These are phyloP conservation scores for Andrena hattorfiana DNA, from an alignment of 2,888 invertebrate species.

Conservation along the genomic window DNA sequence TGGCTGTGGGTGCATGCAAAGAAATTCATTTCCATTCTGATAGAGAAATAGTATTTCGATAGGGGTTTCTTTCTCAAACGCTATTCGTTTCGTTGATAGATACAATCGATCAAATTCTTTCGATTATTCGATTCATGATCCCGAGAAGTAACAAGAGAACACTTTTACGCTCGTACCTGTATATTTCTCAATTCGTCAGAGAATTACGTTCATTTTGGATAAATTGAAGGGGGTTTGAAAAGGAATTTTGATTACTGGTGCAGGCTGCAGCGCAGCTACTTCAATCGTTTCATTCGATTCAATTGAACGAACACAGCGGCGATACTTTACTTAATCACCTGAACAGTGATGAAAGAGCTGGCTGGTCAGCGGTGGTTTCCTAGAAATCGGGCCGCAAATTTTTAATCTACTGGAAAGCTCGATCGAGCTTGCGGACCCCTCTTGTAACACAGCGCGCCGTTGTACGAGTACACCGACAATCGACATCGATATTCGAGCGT, in stretches of 20 bases:
- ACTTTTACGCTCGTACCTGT: background rate
- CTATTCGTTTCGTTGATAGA: conserved; percentile 19
- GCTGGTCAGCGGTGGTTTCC: background rate
- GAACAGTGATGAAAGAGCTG: conserved; percentile 10
- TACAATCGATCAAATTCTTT: conserved; percentile 19
- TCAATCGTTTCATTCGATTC: conserved; percentile 7
- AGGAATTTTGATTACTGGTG: background rate
- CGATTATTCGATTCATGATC: background rate
- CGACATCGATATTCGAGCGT: background rate
- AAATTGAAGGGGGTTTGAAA: background rate
- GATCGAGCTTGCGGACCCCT: background rate
- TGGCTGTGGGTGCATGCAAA: background rate
- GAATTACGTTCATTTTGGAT: background rate
- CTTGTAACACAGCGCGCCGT: conserved; percentile 3
- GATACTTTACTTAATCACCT: conserved; percentile 6
- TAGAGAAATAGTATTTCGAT: conserved; percentile 29
- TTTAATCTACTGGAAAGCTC: conserved; percentile 26
- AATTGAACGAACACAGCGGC: conserved; percentile 15
- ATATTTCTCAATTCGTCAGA: background rate
- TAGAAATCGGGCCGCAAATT: conserved; percentile 20
- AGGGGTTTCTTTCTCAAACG: background rate
- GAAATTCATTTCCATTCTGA: conserved; percentile 14
- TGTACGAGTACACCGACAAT: background rate
- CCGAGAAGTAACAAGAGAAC: too few species aligned
- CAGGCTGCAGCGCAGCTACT: background rate